phyloP scores from a whole-genome alignment of 2,797 vertebrate species.

The Spinibarbus caldwelli region DNA sequence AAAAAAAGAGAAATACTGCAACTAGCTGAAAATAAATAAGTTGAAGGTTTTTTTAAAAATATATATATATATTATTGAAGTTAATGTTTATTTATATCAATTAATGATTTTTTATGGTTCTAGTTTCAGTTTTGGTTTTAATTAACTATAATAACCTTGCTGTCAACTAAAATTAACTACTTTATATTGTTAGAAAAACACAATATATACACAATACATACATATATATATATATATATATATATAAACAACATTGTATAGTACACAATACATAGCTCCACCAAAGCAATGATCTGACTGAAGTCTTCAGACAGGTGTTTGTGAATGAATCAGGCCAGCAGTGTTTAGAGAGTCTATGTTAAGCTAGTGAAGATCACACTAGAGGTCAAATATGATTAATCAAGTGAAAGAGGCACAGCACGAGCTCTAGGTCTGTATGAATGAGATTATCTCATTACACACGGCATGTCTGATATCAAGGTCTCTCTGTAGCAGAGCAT shows the following conservation, averaged over 20 bases:
- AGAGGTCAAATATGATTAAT: conserved; percentile 41
- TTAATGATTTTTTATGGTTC: neutral
- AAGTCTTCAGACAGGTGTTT: conserved; percentile 13
- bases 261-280: neutral
- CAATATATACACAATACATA: too few relatives aligned
- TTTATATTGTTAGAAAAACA: neutral
- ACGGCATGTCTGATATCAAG: conserved; percentile 2
- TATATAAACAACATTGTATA: too few relatives aligned
- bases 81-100: neutral
- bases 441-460: conserved; percentile 30
- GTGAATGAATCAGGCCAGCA: neutral
- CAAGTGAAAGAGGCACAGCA: conserved; percentile 2
- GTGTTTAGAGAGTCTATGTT: neutral
- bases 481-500: neutral
- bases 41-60: too few relatives aligned
- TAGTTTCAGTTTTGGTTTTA: neutral
- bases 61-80: too few relatives aligned
- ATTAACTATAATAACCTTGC: neutral
- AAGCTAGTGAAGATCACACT: neutral
- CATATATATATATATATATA: neutral
- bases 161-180: neutral
- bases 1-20: too few relatives aligned
- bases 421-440: neutral
- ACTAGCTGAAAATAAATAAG: neutral
- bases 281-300: neutral